phyloP scores from a whole-genome alignment of 2,113 vertebrate genomes.

The Passer montanus region DNA sequence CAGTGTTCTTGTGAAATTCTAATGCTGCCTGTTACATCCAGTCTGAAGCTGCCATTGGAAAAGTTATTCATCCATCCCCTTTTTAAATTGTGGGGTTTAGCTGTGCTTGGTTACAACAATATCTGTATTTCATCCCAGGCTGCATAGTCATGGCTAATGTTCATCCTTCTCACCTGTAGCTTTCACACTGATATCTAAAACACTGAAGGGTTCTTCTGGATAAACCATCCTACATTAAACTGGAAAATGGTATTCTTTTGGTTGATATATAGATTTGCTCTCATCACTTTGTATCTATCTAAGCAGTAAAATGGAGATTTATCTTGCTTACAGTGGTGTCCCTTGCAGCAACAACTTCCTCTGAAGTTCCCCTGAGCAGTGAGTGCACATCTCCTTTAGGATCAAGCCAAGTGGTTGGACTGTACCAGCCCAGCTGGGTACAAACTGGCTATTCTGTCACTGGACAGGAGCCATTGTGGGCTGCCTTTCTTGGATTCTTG shows the following conservation, averaged over 20 bases:
- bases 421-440: background rate
- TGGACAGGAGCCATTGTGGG: background rate
- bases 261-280: background rate
- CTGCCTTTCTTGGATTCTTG: background rate
- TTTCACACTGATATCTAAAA: background rate
- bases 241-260: background rate
- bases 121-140: background rate
- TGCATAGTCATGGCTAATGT: background rate
- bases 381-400: background rate
- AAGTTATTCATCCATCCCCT: background rate
- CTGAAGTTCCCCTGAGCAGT: background rate
- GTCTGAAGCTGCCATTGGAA: background rate
- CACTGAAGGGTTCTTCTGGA: background rate
- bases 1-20: background rate
- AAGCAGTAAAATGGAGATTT: background rate
- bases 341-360: background rate
- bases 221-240: background rate
- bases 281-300: background rate
- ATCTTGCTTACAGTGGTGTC: background rate
- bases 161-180: background rate
- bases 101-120: background rate
- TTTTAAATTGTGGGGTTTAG: background rate
- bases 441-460: rapidly evolving
- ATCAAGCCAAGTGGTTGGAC: background rate
- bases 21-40: background rate